Evolutionary conservation across 2,113 vertebrate genomes (phyloP), one percentile per base, ranked within the genome.

Genomic region (Bos javanicus): DNA sequence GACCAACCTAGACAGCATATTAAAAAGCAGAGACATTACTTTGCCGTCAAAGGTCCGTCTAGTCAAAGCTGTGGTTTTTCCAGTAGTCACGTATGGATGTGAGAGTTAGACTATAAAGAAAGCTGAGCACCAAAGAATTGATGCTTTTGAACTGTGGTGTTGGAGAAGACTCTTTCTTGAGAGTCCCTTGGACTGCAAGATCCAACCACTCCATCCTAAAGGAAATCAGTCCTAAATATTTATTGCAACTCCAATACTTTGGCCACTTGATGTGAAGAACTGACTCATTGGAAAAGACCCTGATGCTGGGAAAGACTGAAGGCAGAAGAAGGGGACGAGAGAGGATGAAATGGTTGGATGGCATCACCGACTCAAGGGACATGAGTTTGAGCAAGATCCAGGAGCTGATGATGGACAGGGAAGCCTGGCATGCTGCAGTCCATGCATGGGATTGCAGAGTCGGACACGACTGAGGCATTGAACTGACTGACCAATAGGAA

Each of bases 401-500:
- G n/a, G n/a, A 23, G n/a, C 6, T 71, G 67, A 12, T 39, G n/a
- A 39, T 71, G n/a, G 19, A 71, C 64, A 36, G 64, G 1, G 64
- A 39, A 71, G n/a, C 19, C 67, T 74, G 67, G 67, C 1, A 1
- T 74, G 10, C 67, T 39, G 21, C 67, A 74, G 67, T 39, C 67
- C 36, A 25, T 39, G 67, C 36, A 25, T 39, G 67, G 10, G 67
- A 23, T 2, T 39, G 36, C 36, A 74, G 67, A 74, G 19, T 13
- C 0, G 1, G n/a, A 74, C 19, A 39, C 5, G 1, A 39, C n/a
- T 39, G 19, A 23, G 67, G 5, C 2, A 23, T 0, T 1, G 67
- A 71, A 71, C 67, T 12, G n/a, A 23, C 67, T 74, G 36, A 39
- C 67, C 36, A 25, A 21, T 0, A 76, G 46, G 60, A 71, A 89